These are phyloP conservation scores for Xylota segnis DNA, from an alignment of 2,888 invertebrate genomes.

Conservation along the genomic window DNA sequence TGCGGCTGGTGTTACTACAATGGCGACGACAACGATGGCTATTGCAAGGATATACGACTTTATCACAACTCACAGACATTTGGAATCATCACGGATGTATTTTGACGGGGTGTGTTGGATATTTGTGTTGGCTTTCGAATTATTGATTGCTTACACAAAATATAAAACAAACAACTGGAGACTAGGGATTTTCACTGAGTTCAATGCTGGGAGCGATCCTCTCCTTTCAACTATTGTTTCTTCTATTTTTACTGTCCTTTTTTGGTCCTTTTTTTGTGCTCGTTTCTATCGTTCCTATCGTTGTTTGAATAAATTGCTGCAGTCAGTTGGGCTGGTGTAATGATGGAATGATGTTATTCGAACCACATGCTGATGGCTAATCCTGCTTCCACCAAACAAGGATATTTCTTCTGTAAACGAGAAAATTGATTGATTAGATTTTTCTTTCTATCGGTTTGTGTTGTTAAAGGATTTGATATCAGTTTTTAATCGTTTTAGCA, in stretches of 20 bases:
- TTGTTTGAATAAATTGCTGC: conserved; percentile 62
- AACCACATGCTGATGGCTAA: conserved; percentile 70
- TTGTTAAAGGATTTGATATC: conserved; percentile 17
- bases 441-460: background rate
- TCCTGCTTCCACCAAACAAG: conserved; percentile 59
- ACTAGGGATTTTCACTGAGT: conserved; percentile 9
- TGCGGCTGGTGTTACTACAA: conserved; percentile 47
- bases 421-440: conserved; percentile 67
- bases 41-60: conserved; percentile 64
- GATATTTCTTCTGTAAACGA: conserved; percentile 67
- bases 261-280: background rate
- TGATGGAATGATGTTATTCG: conserved; percentile 70
- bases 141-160: conserved; percentile 39
- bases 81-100: conserved; percentile 75
- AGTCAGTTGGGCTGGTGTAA: conserved; percentile 55
- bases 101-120: conserved; percentile 58
- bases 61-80: conserved; percentile 75
- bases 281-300: conserved; percentile 40
- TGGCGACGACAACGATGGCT: conserved; percentile 53
- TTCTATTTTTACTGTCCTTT: background rate
- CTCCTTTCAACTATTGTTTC: background rate
- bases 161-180: conserved; percentile 20
- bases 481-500: conserved; percentile 23
- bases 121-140: conserved; percentile 22
- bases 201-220: conserved; percentile 22